These are phyloP conservation scores for Hemicrepidius hirtus DNA, from an alignment of 2,888 invertebrate genomes.

Conservation along the genomic window DNA sequence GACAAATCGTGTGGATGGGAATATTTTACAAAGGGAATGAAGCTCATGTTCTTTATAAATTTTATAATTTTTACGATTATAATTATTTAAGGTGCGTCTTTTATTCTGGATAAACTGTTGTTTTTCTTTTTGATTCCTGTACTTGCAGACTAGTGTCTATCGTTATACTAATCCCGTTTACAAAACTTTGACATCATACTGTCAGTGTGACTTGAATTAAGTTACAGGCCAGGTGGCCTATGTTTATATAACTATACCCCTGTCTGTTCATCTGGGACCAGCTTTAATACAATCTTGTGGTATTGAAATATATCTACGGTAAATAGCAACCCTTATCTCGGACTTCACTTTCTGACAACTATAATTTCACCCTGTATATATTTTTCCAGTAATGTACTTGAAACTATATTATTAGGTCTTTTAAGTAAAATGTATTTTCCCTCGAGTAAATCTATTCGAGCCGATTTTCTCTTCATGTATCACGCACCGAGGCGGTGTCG, in stretches of 20 bases:
- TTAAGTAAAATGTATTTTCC: conserved; percentile 36
- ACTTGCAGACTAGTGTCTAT: not conserved
- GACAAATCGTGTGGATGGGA: no score
- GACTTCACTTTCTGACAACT: no score
- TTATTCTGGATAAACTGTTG: no score
- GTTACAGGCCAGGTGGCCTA: not conserved
- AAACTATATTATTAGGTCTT: conserved; percentile 16
- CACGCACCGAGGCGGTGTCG: conserved; percentile 40
- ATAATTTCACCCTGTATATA: no score
- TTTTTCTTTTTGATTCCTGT: no score
- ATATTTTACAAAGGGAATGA: no score
- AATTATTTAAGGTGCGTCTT: no score
- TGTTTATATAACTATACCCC: conserved; percentile 4
- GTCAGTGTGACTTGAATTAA: not conserved
- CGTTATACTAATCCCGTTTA: not conserved
- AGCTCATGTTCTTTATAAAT: no score
- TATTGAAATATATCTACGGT: not conserved
- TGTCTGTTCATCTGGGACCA: not conserved
- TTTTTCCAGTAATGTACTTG: not conserved
- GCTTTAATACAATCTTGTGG: conserved; percentile 4
- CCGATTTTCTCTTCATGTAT: conserved; percentile 45
- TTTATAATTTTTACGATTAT: no score
- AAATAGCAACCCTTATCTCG: no score
- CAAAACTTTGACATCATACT: not conserved
- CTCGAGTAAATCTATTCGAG: conserved; percentile 42